These are phyloP conservation scores for Reticulitermes lucifugus DNA, from an alignment of 2,888 invertebrate species.

Conservation along the genomic window DNA sequence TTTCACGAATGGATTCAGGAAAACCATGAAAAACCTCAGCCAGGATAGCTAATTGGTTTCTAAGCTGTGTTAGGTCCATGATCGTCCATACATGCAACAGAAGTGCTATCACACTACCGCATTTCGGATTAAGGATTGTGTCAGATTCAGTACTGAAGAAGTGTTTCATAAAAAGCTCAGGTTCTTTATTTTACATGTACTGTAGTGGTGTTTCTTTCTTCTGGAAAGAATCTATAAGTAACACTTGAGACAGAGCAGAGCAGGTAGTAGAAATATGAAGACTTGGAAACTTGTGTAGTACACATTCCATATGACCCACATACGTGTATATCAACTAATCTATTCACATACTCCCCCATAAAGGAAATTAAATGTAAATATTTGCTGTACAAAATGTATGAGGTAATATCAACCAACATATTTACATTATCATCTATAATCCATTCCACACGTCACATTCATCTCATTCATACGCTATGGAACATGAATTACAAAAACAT, in stretches of 20 bases:
- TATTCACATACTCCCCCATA: constrained; percentile 26
- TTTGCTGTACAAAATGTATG: constrained; percentile 52
- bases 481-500: constrained; percentile 48
- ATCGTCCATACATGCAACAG: too few species aligned
- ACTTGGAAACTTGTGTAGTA: constrained; percentile 28
- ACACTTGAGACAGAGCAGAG: constrained; percentile 42
- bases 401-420: constrained; percentile 52
- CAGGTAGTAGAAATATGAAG: constrained; percentile 37
- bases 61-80: too few species aligned
- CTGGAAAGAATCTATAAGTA: constrained; percentile 33
- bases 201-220: constrained; percentile 37
- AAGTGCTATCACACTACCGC: too few species aligned
- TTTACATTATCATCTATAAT: constrained; percentile 50
- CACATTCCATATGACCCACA: constrained; percentile 37
- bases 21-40: too few species aligned
- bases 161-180: constrained; percentile 24
- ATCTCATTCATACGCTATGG: constrained; percentile 41
- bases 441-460: constrained; percentile 41
- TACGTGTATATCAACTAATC: constrained; percentile 37
- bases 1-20: too few species aligned
- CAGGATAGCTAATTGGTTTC: too few species aligned
- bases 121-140: not conserved
- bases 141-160: not conserved
- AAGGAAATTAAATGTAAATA: constrained; percentile 44
- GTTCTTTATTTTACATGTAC: constrained; percentile 27